These are phyloP conservation scores for Leptothorax acervorum DNA, from an alignment of 2,888 invertebrate genomes.

Conservation along the genomic window DNA sequence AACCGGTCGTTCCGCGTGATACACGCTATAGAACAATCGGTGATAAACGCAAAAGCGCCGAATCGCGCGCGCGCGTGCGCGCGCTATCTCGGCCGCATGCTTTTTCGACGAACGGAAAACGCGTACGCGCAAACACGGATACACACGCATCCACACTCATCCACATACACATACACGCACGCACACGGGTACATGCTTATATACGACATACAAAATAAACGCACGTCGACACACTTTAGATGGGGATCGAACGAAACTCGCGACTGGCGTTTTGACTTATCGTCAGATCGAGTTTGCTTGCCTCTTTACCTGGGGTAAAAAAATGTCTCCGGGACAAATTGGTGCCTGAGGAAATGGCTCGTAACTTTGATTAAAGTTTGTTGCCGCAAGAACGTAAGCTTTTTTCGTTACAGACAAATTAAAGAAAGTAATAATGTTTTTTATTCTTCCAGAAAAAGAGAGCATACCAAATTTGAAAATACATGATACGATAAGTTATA, in stretches of 20 bases:
- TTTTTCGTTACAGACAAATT: neutral
- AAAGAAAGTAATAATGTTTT: neutral
- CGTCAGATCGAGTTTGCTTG: slow-evolving; percentile 44
- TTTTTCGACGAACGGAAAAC: slow-evolving; percentile 33
- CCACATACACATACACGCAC: neutral
- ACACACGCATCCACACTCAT: slow-evolving; percentile 17
- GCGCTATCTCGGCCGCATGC: slow-evolving; percentile 56
- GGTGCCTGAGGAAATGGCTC: neutral
- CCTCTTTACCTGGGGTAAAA: neutral
- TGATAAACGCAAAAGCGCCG: slow-evolving; percentile 60
- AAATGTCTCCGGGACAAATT: slow-evolving; percentile 2
- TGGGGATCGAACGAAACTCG: slow-evolving; percentile 67
- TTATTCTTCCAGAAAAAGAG: neutral
- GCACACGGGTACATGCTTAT: slow-evolving; percentile 29
- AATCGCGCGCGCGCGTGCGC: slow-evolving; percentile 40
- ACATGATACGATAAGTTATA: neutral
- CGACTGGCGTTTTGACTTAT: slow-evolving; percentile 70
- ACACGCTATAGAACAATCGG: slow-evolving; percentile 66
- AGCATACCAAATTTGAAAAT: neutral
- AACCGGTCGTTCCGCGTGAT: slow-evolving; percentile 60
- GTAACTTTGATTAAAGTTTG: slow-evolving; percentile 28
- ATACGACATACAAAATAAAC: slow-evolving; percentile 50
- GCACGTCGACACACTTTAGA: slow-evolving; percentile 49
- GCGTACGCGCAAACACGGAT: slow-evolving; percentile 26
- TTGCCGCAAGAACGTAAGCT: neutral